phyloP scores from a whole-genome alignment of 2,797 vertebrate species.

The Clarias laeviceps region DNA sequence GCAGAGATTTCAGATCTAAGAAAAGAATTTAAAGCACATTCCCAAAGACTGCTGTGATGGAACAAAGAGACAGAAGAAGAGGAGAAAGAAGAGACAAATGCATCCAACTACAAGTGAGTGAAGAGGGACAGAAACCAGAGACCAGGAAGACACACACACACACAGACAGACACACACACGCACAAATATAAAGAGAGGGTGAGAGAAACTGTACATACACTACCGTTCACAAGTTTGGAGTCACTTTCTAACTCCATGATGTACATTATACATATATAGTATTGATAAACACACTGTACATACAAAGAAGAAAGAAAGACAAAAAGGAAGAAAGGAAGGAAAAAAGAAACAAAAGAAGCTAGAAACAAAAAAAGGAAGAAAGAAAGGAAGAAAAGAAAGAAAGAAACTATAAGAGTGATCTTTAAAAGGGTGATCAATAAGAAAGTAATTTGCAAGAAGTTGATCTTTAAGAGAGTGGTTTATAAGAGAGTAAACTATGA shows the following conservation, averaged over 20 bases:
- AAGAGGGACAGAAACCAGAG: background rate
- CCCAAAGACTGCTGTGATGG: background rate
- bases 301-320: background rate
- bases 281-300: background rate
- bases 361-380: background rate
- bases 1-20: slow-evolving; percentile 31
- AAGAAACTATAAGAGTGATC: background rate
- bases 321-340: background rate
- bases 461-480: background rate
- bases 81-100: background rate
- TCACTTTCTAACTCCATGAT: too few species aligned
- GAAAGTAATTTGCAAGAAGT: background rate
- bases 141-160: background rate
- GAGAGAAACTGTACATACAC: too few species aligned
- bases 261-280: too few species aligned
- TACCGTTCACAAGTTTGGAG: too few species aligned
- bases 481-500: background rate
- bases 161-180: background rate
- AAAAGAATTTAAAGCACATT: slow-evolving; percentile 4
- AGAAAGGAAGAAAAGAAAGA: background rate
- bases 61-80: background rate
- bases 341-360: background rate
- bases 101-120: background rate
- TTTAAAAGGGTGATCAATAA: background rate
- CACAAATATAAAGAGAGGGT: background rate